A percentile compares a stretch with the other conserved stretches of the same genome.
Conservation (phyloP, 2,113 vertebrate species). For the Proterorhinus semilunaris region DNA sequence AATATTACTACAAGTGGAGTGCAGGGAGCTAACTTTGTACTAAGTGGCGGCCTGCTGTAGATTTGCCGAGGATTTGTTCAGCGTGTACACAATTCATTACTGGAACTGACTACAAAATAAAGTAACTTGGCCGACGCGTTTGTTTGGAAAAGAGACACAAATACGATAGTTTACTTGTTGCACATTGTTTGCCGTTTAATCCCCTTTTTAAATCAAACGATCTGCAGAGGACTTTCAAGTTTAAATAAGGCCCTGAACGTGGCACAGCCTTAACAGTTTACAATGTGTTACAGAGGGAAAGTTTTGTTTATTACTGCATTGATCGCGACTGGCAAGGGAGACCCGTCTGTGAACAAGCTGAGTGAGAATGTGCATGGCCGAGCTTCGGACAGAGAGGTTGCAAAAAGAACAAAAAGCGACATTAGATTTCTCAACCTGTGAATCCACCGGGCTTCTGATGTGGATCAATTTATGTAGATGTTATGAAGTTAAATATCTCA, state of each 20-base stretch:
- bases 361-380: neutral
- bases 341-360: neutral
- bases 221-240: slow-evolving; percentile 5
- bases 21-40: slow-evolving; percentile 66
- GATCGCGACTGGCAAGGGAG: neutral
- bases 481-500: too few relatives aligned
- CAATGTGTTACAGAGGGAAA: neutral
- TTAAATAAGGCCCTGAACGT: neutral
- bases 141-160: slow-evolving; percentile 10
- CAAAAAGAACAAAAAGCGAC: neutral
- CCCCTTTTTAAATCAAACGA: slow-evolving; percentile 5
- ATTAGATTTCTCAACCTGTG: neutral
- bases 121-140: slow-evolving; percentile 28
- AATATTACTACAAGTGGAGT: slow-evolving; percentile 70
- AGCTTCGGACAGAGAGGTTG: neutral
- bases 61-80: neutral
- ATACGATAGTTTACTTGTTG: neutral
- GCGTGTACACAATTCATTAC: slow-evolving; percentile 21
- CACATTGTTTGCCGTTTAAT: slow-evolving; percentile 5
- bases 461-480: too few relatives aligned
- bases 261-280: neutral
- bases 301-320: neutral
- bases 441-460: neutral
- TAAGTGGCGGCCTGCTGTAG: slow-evolving; percentile 42
- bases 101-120: slow-evolving; percentile 27